Conservation (phyloP, 1,140 invertebrate genomes). For the Brachystomella parvula region DNA sequence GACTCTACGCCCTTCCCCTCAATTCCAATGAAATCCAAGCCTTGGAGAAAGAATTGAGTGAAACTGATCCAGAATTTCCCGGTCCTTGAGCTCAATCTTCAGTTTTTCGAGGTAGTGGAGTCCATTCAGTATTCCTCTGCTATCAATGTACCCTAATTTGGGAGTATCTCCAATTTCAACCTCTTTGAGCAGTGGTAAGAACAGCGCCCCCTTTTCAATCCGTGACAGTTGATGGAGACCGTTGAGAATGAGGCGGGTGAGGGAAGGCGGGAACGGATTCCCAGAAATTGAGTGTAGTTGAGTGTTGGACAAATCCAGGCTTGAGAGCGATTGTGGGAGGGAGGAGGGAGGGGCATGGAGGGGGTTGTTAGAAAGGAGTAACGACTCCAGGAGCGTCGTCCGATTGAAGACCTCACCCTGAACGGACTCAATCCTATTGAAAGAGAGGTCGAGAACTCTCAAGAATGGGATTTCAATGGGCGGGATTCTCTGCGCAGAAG, state of each 20-base stretch:
- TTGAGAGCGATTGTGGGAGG: conserved; percentile 47
- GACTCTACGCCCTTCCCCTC: conserved; percentile 63
- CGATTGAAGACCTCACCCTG: conserved; percentile 60
- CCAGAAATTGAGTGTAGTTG: conserved; percentile 49
- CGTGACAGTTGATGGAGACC: conserved; percentile 59
- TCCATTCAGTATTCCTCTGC: conserved; percentile 62
- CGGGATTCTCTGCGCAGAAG: conserved; percentile 54
- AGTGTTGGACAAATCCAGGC: conserved; percentile 69
- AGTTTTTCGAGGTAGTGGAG: conserved; percentile 47
- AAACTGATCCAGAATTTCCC: conserved; percentile 70
- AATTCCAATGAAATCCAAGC: conserved; percentile 62
- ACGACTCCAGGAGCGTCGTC: conserved; percentile 63
- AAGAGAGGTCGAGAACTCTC: conserved; percentile 67
- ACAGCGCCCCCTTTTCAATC: conserved; percentile 76
- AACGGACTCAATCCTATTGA: conserved; percentile 62
- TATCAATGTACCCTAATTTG: conserved; percentile 67
- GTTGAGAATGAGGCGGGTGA: conserved; percentile 58
- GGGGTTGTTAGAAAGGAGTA: conserved; percentile 70
- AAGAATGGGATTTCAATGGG: conserved; percentile 77
- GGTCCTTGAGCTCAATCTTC: conserved; percentile 78
- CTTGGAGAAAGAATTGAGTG: conserved; percentile 67
- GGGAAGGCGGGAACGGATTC: conserved; percentile 40
- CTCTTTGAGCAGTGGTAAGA: conserved; percentile 58
- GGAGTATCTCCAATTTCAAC: conserved; percentile 54
- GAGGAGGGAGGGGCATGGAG: conserved; percentile 50